A percentile compares a stretch with the other conserved stretches of the same genome.
phyloP scores from a whole-genome alignment of 2,797 vertebrate genomes.

The Erpetoichthys calabaricus region DNA sequence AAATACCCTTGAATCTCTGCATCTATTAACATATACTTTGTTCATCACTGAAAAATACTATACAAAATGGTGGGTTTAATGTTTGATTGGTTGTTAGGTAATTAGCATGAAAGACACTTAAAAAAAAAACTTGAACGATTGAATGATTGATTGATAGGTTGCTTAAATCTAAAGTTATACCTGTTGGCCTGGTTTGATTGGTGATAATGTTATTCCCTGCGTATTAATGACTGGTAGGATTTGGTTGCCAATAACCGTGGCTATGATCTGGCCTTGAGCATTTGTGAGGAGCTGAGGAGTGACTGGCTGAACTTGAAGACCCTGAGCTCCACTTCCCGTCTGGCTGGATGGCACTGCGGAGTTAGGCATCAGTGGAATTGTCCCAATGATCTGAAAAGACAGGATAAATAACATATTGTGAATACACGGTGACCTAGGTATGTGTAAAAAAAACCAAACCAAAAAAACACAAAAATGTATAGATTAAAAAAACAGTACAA shows the following conservation, averaged over 20 bases:
- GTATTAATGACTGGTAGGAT: conserved; percentile 98
- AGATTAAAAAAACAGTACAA: not conserved
- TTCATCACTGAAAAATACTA: not conserved
- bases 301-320: conserved; percentile 95
- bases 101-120: not conserved
- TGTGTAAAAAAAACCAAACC: too few species aligned
- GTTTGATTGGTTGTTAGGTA: too few species aligned
- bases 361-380: conserved; percentile 95
- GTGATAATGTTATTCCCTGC: conserved; percentile 95
- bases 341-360: conserved; percentile 77
- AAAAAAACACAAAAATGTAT: not conserved
- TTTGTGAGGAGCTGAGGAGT: conserved; percentile 96
- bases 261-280: conserved; percentile 98
- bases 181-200: conserved; percentile 96
- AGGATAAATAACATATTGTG: not conserved
- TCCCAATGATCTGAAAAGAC: conserved; percentile 85
- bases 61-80: too few species aligned
- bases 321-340: conserved; percentile 71
- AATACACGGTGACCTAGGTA: too few species aligned
- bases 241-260: conserved; percentile 97
- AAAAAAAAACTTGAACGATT: not conserved
- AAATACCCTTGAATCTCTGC: too few species aligned
- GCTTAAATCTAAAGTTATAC: conserved; percentile 36
- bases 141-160: accelerated
- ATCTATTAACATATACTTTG: too few species aligned